Evolutionary conservation across 2,888 invertebrate species (phyloP).

Genomic region (Eupithecia tripunctaria): DNA sequence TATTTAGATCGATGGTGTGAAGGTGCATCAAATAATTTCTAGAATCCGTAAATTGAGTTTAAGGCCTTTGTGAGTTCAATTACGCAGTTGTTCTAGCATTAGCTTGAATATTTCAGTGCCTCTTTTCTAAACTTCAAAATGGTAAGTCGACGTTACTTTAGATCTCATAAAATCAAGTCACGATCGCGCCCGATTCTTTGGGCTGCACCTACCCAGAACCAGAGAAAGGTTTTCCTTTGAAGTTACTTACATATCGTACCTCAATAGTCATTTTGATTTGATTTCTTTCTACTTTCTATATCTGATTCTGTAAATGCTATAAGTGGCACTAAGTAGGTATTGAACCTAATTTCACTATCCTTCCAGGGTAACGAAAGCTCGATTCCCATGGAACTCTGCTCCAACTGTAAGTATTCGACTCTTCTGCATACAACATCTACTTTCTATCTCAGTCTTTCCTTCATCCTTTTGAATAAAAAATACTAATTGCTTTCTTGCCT

Average conservation of each 20-base stretch:
- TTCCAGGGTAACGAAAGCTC: constrained; percentile 97
- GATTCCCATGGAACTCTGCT: constrained; percentile 98
- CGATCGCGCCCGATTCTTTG: constrained; percentile 29
- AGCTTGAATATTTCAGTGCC: constrained; percentile 32
- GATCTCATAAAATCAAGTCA: constrained; percentile 30
- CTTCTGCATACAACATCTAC: constrained; percentile 26
- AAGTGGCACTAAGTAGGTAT: background rate
- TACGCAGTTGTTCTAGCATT: constrained; percentile 22
- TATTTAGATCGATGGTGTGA: constrained; percentile 61
- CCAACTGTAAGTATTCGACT: constrained; percentile 91
- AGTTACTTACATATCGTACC: background rate
- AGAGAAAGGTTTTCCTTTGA: constrained; percentile 7
- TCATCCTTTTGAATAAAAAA: constrained; percentile 53
- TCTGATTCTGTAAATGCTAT: background rate
- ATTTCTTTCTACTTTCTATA: background rate
- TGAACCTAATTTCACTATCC: constrained; percentile 11
- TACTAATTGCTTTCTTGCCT: constrained; percentile 64
- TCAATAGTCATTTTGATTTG: background rate
- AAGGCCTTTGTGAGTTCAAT: constrained; percentile 41
- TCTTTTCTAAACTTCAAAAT: constrained; percentile 46
- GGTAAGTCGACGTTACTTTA: constrained; percentile 48
- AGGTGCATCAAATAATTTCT: constrained; percentile 53
- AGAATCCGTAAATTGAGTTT: constrained; percentile 35
- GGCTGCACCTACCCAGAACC: no score
- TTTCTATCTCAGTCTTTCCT: constrained; percentile 45